Evolutionary conservation across 1,140 invertebrate species (phyloP), one percentile per base, ranked within the genome.

Genomic region (Bemisia tabaci): DNA sequence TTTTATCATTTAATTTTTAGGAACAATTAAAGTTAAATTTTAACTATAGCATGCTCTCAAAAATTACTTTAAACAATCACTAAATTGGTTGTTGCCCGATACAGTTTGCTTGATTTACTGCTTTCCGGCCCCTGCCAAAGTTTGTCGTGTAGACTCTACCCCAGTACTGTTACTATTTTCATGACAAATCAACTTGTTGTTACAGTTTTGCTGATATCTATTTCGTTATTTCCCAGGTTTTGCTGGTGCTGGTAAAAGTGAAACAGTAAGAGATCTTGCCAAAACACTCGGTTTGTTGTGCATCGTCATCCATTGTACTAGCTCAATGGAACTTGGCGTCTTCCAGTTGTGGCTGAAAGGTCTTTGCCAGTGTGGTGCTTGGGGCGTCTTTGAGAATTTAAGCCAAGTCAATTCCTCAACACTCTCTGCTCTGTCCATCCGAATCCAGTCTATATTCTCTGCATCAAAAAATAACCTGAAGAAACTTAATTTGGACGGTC

Each of bases 351-450:
- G 90, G 68, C 79, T 94, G 21, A 84, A 87, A 0, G 93, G 92
- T 12, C 70, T 83, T 26, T 80, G 83, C 70, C 84, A 86, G 74
- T 89, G 86, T 76, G 91, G 91, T 0, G 91, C 91, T 12, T 92
- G 89, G 89, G 89, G 88, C 0, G 91, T 92, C 74, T 95, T 95
- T 74, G 92, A 95, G 70, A 91, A 95, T 76, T 95, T 96, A 76
- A 94, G 95, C 77, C 80, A 91, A 25, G 94, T 96, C 68, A 90
- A 95, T 67, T 85, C 92, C 0, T 92, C 91, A 0, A 91, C 95
- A 12, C 78, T 95, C 1, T 94, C 92, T 39, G 92, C 95, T 0
- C 94, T 95, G 70, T 94, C 92, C 0, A 92, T 89, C 0, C 92
- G 95, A 73, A 76, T 95, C 59, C 92, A 93, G 76, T 92, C 89